A percentile compares a stretch with the other conserved stretches of the same genome.
Conservation (phyloP, 2,113 vertebrate species). For the Cariama cristata region DNA sequence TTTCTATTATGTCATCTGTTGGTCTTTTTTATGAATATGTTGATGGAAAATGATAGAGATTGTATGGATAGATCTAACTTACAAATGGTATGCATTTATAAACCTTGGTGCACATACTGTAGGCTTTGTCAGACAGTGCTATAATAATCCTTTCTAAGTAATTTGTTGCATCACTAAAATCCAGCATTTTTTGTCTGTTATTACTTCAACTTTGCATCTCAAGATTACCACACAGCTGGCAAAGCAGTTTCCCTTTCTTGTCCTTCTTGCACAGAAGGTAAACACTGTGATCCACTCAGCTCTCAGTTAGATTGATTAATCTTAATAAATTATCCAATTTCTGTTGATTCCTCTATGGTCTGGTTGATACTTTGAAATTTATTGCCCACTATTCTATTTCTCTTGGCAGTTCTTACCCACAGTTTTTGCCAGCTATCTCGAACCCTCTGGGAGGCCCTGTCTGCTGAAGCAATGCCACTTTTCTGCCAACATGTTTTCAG, state of each 20-base stretch:
- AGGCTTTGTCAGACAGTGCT: neutral
- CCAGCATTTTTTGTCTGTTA: neutral
- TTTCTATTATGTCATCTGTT: neutral
- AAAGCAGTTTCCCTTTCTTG: neutral
- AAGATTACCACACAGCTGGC: neutral
- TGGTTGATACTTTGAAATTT: neutral
- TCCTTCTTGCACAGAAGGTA: neutral
- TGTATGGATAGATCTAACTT: neutral
- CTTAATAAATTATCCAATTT: neutral
- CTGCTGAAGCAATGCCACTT: neutral
- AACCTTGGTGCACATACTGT: neutral
- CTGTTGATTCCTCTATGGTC: neutral
- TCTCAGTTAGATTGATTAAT: neutral
- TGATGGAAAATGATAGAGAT: constrained; percentile 21
- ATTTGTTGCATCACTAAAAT: neutral
- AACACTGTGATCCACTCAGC: neutral
- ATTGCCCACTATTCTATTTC: neutral
- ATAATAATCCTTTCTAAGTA: neutral
- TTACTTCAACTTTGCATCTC: neutral
- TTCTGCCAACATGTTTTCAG: neutral
- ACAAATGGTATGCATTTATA: neutral
- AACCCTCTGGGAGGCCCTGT: neutral
- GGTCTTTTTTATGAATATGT: neutral
- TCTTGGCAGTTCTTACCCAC: neutral
- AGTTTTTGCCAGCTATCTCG: neutral